Percentiles rank a stretch among this genome's conserved stretches.
Conservation (phyloP, 2,888 invertebrate genomes). For the Meta bourneti region DNA sequence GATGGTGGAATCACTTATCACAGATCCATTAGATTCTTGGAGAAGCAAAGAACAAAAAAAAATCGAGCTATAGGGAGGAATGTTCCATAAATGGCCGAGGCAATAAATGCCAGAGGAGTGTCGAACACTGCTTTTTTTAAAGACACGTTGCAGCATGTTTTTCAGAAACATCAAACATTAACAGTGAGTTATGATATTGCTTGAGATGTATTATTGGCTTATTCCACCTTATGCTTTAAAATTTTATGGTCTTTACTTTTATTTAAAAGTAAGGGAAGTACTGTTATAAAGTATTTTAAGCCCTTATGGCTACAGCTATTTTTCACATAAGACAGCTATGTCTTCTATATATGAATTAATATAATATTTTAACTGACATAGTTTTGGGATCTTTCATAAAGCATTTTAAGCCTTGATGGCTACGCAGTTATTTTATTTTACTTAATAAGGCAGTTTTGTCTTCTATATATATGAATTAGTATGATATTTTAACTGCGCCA, state of each 20-base stretch:
- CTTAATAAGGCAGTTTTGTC: too few species aligned
- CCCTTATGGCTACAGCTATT: too few species aligned
- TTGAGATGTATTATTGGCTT: background rate
- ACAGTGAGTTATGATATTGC: background rate
- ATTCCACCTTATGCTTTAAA: background rate
- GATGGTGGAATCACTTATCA: conserved; percentile 14
- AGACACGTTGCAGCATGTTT: background rate
- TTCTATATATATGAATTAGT: too few species aligned
- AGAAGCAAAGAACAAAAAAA: background rate
- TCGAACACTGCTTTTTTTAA: background rate
- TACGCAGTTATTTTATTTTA: too few species aligned
- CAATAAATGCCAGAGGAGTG: background rate
- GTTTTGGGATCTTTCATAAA: too few species aligned
- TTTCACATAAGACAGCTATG: too few species aligned
- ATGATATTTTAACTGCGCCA: too few species aligned
- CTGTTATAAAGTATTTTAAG: too few species aligned
- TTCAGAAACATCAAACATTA: background rate
- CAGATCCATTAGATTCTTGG: conserved; percentile 1
- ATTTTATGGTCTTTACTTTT: background rate
- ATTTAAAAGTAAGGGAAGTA: background rate
- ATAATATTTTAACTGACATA: too few species aligned
- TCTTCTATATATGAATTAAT: too few species aligned
- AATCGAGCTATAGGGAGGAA: background rate
- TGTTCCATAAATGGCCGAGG: background rate
- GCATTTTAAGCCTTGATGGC: too few species aligned